phyloP scores from a whole-genome alignment of 1,140 invertebrate species.

The Sitodiplosis mosellana region DNA sequence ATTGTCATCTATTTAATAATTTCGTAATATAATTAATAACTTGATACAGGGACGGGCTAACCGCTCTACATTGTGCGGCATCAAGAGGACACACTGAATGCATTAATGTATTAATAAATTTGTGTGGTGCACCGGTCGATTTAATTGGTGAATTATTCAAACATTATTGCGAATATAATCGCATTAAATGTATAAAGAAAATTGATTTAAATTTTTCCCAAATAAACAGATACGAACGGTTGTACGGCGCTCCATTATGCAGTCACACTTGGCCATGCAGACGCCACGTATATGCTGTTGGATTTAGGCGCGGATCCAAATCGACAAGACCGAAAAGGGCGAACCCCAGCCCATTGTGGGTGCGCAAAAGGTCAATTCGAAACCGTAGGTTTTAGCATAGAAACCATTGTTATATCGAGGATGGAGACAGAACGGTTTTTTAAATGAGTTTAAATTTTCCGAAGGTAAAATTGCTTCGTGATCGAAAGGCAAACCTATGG shows the following conservation, averaged over 20 bases:
- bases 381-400: slow-evolving; percentile 21
- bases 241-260: slow-evolving; percentile 94
- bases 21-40: slow-evolving; percentile 1
- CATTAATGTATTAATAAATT: slow-evolving; percentile 71
- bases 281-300: slow-evolving; percentile 76
- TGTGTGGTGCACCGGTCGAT: slow-evolving; percentile 75
- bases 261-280: slow-evolving; percentile 84
- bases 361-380: slow-evolving; percentile 84
- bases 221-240: slow-evolving; percentile 55
- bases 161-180: neutral
- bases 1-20: neutral
- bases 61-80: slow-evolving; percentile 88
- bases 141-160: slow-evolving; percentile 24
- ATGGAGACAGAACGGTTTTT: too few species aligned
- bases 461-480: slow-evolving; percentile 34
- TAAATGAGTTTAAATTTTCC: too few species aligned
- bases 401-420: too few species aligned
- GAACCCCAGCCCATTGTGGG: slow-evolving; percentile 61
- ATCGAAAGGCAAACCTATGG: slow-evolving; percentile 78
- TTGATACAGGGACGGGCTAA: slow-evolving; percentile 49
- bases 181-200: neutral
- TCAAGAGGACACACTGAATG: slow-evolving; percentile 87
- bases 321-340: slow-evolving; percentile 77
- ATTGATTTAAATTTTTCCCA: neutral
- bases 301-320: slow-evolving; percentile 79